A percentile compares a stretch with the other conserved stretches of the same genome.
These are phyloP conservation scores for Lophius americanus DNA, from an alignment of 2,797 vertebrate genomes.

Conservation along the genomic window DNA sequence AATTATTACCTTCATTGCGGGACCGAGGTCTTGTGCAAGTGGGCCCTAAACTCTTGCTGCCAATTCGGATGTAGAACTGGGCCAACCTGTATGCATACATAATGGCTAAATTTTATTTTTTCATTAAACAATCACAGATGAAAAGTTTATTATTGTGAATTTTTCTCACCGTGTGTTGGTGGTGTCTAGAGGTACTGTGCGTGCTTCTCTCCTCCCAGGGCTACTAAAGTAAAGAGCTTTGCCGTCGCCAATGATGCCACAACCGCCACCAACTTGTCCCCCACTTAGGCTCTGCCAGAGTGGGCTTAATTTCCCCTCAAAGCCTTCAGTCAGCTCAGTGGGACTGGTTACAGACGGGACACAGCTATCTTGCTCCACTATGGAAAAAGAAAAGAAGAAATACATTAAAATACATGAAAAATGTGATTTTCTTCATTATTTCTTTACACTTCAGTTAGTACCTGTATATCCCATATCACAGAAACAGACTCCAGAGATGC, in stretches of 20 bases:
- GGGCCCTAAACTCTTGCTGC: constrained; percentile 91
- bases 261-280: constrained; percentile 91
- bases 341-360: constrained; percentile 89
- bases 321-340: constrained; percentile 94
- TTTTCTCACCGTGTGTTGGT: constrained; percentile 89
- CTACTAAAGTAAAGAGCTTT: constrained; percentile 95
- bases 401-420: neutral
- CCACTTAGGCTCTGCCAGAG: constrained; percentile 95
- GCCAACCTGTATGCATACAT: constrained; percentile 81
- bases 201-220: constrained; percentile 90
- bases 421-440: neutral
- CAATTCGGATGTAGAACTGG: constrained; percentile 97
- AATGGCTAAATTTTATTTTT: neutral
- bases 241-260: constrained; percentile 91
- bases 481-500: constrained; percentile 96
- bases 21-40: constrained; percentile 91
- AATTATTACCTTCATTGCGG: constrained; percentile 92
- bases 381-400: constrained; percentile 11
- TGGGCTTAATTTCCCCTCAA: constrained; percentile 95
- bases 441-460: constrained; percentile 53
- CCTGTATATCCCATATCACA: constrained; percentile 97
- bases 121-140: neutral
- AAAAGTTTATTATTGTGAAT: neutral
- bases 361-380: constrained; percentile 95
- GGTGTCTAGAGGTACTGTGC: constrained; percentile 92